phyloP scores from a whole-genome alignment of 1,140 invertebrate species.

The Mercenaria mercenaria region DNA sequence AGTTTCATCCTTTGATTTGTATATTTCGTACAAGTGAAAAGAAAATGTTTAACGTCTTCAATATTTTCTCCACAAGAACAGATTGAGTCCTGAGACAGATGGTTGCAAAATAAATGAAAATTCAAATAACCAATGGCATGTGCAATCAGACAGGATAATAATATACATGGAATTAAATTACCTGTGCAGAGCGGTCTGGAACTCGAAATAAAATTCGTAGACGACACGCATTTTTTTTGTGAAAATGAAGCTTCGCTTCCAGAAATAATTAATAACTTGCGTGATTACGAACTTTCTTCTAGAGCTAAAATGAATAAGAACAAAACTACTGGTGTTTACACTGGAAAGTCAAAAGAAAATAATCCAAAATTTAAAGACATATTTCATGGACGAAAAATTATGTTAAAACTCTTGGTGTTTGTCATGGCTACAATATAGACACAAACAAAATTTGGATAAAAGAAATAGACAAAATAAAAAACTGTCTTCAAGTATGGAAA shows the following conservation, averaged over 20 bases:
- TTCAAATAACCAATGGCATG: not conserved
- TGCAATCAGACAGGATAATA: not conserved
- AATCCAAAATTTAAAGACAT: not conserved
- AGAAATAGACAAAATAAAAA: not conserved
- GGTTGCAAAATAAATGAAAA: not conserved
- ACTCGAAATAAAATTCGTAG: not conserved
- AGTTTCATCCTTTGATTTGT: too few relatives aligned
- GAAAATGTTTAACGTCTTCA: too few relatives aligned
- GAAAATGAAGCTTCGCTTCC: not conserved
- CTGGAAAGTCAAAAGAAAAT: not conserved
- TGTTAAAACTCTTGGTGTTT: not conserved
- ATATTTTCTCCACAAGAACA: not conserved
- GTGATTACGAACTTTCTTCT: not conserved
- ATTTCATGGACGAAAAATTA: not conserved
- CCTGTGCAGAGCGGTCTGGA: too few relatives aligned
- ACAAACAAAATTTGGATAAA: not conserved
- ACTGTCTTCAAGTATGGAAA: slow-evolving; percentile 1
- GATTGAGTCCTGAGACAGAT: not conserved
- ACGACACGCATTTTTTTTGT: not conserved
- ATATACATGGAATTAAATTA: too few relatives aligned
- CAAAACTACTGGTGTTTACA: not conserved
- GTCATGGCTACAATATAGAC: too few relatives aligned
- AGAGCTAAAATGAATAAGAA: not conserved
- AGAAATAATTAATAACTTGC: not conserved
- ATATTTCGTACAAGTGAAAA: too few relatives aligned